A percentile compares a stretch with the other conserved stretches of the same genome.
Conservation (phyloP, 2,797 vertebrate genomes). For the Gymnopithys bicolor region DNA sequence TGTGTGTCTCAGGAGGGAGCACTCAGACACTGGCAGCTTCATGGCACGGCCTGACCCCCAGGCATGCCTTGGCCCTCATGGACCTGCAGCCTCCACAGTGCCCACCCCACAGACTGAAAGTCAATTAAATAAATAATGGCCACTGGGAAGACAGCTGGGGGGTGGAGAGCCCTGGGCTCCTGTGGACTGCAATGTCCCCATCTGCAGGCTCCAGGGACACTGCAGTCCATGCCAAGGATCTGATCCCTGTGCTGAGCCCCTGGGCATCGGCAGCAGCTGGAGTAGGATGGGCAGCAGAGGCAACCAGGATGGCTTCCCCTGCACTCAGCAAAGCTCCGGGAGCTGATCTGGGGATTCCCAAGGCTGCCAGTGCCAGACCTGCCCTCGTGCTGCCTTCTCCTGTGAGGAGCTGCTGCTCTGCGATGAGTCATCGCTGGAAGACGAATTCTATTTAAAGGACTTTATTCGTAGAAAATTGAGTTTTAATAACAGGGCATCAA, state of each 20-base stretch:
- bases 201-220: not conserved
- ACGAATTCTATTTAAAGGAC: constrained; percentile 45
- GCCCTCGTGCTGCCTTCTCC: constrained; percentile 18
- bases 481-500: constrained; percentile 66
- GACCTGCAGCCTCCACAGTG: not conserved
- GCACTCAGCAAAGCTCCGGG: not conserved
- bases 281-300: not conserved
- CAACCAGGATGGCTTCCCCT: not conserved
- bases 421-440: constrained; percentile 38
- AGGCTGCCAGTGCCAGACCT: not conserved
- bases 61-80: not conserved
- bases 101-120: not conserved
- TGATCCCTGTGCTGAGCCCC: fast-evolving
- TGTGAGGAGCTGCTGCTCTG: not conserved
- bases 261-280: fast-evolving
- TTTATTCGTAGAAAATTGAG: constrained; percentile 59
- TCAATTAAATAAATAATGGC: not conserved
- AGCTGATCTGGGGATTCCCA: not conserved
- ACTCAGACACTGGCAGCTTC: not conserved
- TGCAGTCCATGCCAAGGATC: fast-evolving
- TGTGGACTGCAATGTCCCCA: too few species aligned
- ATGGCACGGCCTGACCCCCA: not conserved
- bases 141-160: not conserved
- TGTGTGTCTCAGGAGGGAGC: not conserved
- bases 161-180: not conserved